These are phyloP conservation scores for Stegana nigrithorax DNA, from an alignment of 2,888 invertebrate species.

Conservation along the genomic window DNA sequence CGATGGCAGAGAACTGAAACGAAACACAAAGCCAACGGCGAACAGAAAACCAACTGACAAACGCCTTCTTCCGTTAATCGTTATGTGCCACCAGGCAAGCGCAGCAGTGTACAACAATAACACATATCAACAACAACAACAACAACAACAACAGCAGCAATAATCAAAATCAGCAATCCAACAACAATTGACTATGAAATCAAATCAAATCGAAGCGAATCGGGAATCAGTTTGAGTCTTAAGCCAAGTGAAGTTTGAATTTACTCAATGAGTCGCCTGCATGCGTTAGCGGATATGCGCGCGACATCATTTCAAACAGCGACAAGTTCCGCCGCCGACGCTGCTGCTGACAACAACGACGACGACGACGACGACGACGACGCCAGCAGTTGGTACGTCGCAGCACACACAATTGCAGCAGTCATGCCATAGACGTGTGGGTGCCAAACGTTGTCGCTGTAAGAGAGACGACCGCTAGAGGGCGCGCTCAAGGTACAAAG, in stretches of 20 bases:
- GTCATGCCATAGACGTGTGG: conserved; percentile 38
- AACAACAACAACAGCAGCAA: conserved; percentile 25
- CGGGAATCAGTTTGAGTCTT: too few relatives aligned
- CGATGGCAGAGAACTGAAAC: conserved; percentile 22
- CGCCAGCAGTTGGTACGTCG: too few relatives aligned
- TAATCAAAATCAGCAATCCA: conserved; percentile 19
- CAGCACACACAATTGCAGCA: too few relatives aligned
- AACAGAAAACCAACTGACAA: conserved; percentile 24
- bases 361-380: background rate
- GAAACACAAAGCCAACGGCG: conserved; percentile 46
- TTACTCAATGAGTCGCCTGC: conserved; percentile 31
- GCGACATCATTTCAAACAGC: conserved; percentile 15
- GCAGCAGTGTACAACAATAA: conserved; percentile 1
- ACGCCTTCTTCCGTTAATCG: conserved; percentile 58
- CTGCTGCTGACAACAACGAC: background rate
- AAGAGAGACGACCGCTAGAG: background rate
- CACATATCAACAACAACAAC: conserved; percentile 17
- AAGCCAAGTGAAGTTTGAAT: too few relatives aligned
- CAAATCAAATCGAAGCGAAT: conserved; percentile 33
- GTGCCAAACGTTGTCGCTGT: conserved; percentile 34
- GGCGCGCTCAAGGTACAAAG: conserved; percentile 15
- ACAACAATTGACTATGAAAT: conserved; percentile 38
- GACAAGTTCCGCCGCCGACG: conserved; percentile 10
- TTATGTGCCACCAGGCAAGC: conserved; percentile 32
- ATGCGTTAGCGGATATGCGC: conserved; percentile 41